These are phyloP conservation scores for Gymnopithys bicolor DNA, from an alignment of 2,797 vertebrate genomes.

Conservation along the genomic window DNA sequence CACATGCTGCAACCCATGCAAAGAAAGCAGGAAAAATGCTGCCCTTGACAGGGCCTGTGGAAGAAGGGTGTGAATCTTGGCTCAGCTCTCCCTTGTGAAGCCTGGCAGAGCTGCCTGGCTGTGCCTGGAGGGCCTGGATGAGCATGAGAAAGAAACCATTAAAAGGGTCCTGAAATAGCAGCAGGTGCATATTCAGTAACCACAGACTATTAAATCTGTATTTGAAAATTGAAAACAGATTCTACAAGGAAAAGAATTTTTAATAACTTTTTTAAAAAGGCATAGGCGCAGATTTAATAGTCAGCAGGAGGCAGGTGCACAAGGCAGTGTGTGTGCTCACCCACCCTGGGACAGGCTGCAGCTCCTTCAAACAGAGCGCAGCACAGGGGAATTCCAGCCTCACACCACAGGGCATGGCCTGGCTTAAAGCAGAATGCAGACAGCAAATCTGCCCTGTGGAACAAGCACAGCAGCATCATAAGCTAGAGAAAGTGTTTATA, in stretches of 20 bases:
- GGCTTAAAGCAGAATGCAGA: not conserved
- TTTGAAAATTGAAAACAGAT: no score
- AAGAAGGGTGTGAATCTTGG: not conserved
- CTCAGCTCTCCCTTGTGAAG: not conserved
- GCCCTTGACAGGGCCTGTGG: not conserved
- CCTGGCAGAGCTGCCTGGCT: not conserved
- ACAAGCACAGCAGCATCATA: not conserved
- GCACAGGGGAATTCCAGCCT: not conserved
- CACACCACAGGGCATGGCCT: not conserved
- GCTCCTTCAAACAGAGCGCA: not conserved
- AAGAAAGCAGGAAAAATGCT: not conserved
- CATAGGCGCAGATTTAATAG: no score
- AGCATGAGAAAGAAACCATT: not conserved
- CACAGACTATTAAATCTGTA: not conserved
- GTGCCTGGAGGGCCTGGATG: not conserved
- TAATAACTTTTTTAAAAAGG: no score
- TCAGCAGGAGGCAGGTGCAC: not conserved
- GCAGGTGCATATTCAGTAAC: not conserved
- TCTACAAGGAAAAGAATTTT: no score
- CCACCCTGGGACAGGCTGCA: not conserved
- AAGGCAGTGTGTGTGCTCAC: not conserved
- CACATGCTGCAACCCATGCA: rapidly evolving
- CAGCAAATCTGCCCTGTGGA: not conserved
- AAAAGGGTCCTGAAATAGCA: not conserved
- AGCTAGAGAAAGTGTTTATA: not conserved